A percentile compares a stretch with the other conserved stretches of the same genome.
Conservation (phyloP, 2,113 vertebrate genomes). For the Pholis gunnellus region DNA sequence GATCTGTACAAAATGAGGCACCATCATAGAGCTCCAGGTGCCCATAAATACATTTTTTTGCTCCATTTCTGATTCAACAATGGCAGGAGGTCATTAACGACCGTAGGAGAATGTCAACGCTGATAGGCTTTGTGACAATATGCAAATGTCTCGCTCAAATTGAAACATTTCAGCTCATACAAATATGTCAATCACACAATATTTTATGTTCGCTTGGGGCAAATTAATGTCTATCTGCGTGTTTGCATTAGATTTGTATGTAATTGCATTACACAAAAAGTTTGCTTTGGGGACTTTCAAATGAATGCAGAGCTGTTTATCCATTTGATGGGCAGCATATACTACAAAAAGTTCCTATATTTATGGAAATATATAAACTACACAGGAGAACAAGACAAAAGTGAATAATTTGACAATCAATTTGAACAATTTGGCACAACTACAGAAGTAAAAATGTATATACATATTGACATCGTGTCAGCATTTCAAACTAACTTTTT, state of each 20-base stretch:
- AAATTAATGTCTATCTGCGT: neutral
- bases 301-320: neutral
- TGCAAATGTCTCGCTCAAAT: neutral
- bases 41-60: neutral
- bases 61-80: neutral
- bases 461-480: constrained; percentile 28
- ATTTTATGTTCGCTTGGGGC: too few relatives aligned
- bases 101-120: neutral
- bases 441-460: constrained; percentile 9
- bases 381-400: neutral
- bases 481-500: constrained; percentile 47
- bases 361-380: constrained; percentile 16
- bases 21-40: neutral
- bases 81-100: neutral
- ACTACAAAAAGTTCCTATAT: neutral
- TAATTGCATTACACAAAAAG: neutral
- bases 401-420: neutral
- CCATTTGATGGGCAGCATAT: neutral
- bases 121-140: neutral
- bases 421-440: neutral
- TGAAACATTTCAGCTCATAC: neutral
- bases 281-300: neutral
- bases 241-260: neutral
- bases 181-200: neutral
- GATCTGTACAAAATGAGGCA: too few relatives aligned